A percentile compares a stretch with the other conserved stretches of the same genome.
Evolutionary conservation across 2,888 invertebrate species (phyloP).

Genomic region (Dicyrtomina minuta): DNA sequence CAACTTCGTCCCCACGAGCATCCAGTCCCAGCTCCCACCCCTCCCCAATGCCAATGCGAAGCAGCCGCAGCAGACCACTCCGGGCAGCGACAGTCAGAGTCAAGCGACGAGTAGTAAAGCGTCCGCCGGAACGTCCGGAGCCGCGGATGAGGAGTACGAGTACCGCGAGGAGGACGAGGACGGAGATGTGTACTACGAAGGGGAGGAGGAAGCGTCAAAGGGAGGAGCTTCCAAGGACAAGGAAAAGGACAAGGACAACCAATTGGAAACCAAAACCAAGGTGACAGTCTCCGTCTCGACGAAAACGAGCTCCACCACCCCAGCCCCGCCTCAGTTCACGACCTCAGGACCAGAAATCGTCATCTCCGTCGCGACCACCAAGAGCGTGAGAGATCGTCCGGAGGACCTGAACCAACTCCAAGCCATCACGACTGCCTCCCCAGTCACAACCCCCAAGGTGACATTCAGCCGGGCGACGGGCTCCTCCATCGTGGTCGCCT

Average conservation of each 20-base stretch:
- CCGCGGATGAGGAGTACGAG: constrained; percentile 27
- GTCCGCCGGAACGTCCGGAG: neutral
- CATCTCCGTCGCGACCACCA: constrained; percentile 51
- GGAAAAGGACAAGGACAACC: constrained; percentile 9
- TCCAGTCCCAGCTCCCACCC: neutral
- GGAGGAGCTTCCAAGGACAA: constrained; percentile 1
- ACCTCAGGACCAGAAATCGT: constrained; percentile 40
- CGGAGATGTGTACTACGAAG: constrained; percentile 23
- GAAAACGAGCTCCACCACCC: constrained; percentile 37
- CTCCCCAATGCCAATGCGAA: neutral
- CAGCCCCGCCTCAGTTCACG: constrained; percentile 34
- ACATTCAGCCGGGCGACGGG: constrained; percentile 50
- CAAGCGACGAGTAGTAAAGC: too few species aligned
- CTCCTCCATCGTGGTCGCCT: constrained; percentile 69
- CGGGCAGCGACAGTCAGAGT: too few species aligned
- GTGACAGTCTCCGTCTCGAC: constrained; percentile 53
- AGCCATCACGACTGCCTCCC: constrained; percentile 59
- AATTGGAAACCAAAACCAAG: neutral
- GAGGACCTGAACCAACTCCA: constrained; percentile 26
- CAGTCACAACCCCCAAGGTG: constrained; percentile 55
- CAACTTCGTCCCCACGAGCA: neutral
- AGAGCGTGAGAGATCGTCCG: constrained; percentile 33
- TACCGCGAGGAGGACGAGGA: constrained; percentile 26
- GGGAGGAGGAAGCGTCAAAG: constrained; percentile 14
- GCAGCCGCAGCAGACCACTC: neutral